A percentile compares a stretch with the other conserved stretches of the same genome.
These are phyloP conservation scores for Tachyglossus aculeatus DNA, from an alignment of 2,797 vertebrate genomes.

Conservation along the genomic window DNA sequence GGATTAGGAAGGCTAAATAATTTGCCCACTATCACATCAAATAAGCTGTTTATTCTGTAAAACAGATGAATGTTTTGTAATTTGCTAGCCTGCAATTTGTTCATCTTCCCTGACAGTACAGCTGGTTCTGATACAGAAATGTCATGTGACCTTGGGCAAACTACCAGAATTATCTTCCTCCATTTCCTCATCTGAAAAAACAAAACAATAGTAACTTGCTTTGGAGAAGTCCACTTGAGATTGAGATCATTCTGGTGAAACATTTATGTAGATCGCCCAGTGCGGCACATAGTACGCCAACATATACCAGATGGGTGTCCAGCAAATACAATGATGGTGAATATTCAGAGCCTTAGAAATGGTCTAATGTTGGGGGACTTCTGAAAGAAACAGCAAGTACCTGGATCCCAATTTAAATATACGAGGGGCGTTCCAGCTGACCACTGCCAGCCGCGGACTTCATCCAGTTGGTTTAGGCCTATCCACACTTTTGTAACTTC, in stretches of 20 bases:
- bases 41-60: slow-evolving; percentile 4
- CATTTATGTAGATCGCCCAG: background rate
- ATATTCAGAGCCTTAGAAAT: background rate
- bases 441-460: slow-evolving; percentile 89
- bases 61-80: slow-evolving; percentile 5
- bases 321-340: background rate
- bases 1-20: background rate
- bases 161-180: background rate
- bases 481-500: slow-evolving; percentile 84
- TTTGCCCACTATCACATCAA: background rate
- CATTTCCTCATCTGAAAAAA: background rate
- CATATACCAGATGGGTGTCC: background rate
- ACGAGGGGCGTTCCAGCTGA: slow-evolving; percentile 84
- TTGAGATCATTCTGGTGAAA: background rate
- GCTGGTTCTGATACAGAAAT: background rate
- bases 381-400: slow-evolving; percentile 51
- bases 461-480: slow-evolving; percentile 86
- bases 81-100: slow-evolving; percentile 22
- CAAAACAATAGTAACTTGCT: background rate
- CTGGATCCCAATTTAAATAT: slow-evolving; percentile 84
- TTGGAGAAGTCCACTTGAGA: background rate
- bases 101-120: background rate
- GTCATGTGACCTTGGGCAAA: background rate
- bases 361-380: background rate
- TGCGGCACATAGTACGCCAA: background rate